Evolutionary conservation across 1,140 invertebrate genomes (phyloP).

Genomic region (Spodoptera litura): DNA sequence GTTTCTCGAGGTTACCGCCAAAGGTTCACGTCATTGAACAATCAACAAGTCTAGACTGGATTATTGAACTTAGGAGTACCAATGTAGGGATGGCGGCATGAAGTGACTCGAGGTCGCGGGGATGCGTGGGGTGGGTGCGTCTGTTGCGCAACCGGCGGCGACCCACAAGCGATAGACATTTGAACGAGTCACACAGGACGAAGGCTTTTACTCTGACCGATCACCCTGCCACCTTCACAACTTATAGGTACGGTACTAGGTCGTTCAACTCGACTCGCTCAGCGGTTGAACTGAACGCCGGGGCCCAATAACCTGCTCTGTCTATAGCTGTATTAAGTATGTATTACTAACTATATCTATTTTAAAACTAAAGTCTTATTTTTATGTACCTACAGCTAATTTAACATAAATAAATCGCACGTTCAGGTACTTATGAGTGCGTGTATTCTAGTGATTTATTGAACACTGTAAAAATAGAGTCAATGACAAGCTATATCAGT

Average conservation of each 20-base stretch:
- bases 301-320: conserved; percentile 41
- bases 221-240: conserved; percentile 70
- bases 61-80: conserved; percentile 54
- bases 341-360: too few relatives aligned
- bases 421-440: too few relatives aligned
- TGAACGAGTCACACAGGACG: conserved; percentile 69
- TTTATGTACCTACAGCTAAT: too few relatives aligned
- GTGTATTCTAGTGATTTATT: too few relatives aligned
- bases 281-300: conserved; percentile 44
- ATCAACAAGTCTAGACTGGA: conserved; percentile 64
- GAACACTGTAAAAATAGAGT: too few relatives aligned
- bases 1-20: conserved; percentile 19
- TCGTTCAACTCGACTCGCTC: conserved; percentile 62
- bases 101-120: conserved; percentile 45
- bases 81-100: conserved; percentile 45
- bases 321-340: conserved; percentile 4
- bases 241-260: conserved; percentile 36
- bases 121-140: conserved; percentile 43
- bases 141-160: conserved; percentile 60
- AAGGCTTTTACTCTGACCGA: conserved; percentile 67
- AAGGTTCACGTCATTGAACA: conserved; percentile 44
- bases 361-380: too few relatives aligned
- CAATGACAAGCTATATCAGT: not conserved
- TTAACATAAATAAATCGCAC: too few relatives aligned
- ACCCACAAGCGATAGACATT: conserved; percentile 64